A percentile compares a stretch with the other conserved stretches of the same genome.
These are phyloP conservation scores for Baccha elongata DNA, from an alignment of 2,888 invertebrate species.

Conservation along the genomic window DNA sequence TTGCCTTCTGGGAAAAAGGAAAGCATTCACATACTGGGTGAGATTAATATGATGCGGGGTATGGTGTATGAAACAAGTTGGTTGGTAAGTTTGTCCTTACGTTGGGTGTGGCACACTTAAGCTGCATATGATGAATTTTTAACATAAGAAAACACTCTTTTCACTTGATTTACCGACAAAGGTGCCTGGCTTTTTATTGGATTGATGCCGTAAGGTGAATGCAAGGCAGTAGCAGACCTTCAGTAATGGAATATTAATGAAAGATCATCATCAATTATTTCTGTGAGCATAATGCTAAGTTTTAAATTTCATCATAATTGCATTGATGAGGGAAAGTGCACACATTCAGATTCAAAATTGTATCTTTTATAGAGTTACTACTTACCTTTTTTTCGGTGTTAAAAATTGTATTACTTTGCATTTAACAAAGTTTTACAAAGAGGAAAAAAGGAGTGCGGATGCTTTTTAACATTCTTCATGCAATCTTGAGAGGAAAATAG, in stretches of 20 bases:
- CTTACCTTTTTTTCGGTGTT: constrained; percentile 3
- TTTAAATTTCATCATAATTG: constrained; percentile 19
- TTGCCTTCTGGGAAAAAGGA: constrained; percentile 5
- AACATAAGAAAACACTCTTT: not conserved
- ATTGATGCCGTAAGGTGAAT: constrained; percentile 10
- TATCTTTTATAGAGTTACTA: not conserved
- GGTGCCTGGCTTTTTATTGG: not conserved
- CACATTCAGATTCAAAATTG: not conserved
- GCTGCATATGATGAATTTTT: constrained; percentile 12
- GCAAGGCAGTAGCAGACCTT: not conserved
- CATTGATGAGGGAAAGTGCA: constrained; percentile 30
- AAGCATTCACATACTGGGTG: not conserved
- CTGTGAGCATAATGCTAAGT: constrained; percentile 39
- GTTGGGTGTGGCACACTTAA: not conserved
- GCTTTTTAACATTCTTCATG: too few species aligned
- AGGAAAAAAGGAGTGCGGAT: too few species aligned
- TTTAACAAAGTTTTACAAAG: too few species aligned
- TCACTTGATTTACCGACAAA: not conserved
- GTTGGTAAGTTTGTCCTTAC: not conserved
- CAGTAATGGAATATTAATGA: constrained; percentile 41
- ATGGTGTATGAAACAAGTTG: not conserved
- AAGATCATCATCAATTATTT: constrained; percentile 40
- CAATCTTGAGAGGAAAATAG: too few species aligned
- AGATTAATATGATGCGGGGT: too few species aligned
- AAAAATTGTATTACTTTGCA: not conserved